These are phyloP conservation scores for Plectrocnemia conspersa DNA, from an alignment of 1,140 invertebrate species.

Conservation along the genomic window DNA sequence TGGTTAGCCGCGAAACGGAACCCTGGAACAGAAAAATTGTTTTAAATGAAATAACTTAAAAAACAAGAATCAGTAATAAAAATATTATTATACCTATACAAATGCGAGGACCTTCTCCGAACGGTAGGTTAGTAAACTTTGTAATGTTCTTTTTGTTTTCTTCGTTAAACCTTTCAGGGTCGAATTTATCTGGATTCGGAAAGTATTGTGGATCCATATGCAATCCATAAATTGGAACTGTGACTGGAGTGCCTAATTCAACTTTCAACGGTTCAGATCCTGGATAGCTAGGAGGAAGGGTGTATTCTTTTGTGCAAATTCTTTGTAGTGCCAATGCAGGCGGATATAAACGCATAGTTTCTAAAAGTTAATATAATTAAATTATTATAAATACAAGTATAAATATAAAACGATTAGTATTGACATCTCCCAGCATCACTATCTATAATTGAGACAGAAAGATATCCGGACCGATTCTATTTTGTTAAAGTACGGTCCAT, in stretches of 20 bases:
- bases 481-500: too few species aligned
- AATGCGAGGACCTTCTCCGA: slow-evolving; percentile 52
- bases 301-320: slow-evolving; percentile 20
- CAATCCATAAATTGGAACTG: slow-evolving; percentile 36
- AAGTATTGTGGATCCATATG: slow-evolving; percentile 48
- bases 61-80: background rate
- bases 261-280: slow-evolving; percentile 29
- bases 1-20: slow-evolving; percentile 23
- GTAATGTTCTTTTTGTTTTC: slow-evolving; percentile 39
- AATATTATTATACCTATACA: slow-evolving; percentile 41
- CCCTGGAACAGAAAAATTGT: slow-evolving; percentile 20
- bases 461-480: too few species aligned
- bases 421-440: background rate
- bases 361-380: slow-evolving; percentile 12
- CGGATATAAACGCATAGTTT: slow-evolving; percentile 24
- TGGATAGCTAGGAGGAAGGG: slow-evolving; percentile 15
- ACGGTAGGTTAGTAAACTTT: slow-evolving; percentile 50
- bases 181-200: slow-evolving; percentile 55
- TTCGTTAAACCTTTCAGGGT: slow-evolving; percentile 57
- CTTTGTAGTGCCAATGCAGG: slow-evolving; percentile 16
- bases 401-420: background rate
- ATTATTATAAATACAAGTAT: background rate
- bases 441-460: background rate
- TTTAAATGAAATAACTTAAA: background rate
- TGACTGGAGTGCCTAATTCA: slow-evolving; percentile 38